Evolutionary conservation across 2,797 vertebrate species (phyloP).

Genomic region (Diplodus sargus): DNA sequence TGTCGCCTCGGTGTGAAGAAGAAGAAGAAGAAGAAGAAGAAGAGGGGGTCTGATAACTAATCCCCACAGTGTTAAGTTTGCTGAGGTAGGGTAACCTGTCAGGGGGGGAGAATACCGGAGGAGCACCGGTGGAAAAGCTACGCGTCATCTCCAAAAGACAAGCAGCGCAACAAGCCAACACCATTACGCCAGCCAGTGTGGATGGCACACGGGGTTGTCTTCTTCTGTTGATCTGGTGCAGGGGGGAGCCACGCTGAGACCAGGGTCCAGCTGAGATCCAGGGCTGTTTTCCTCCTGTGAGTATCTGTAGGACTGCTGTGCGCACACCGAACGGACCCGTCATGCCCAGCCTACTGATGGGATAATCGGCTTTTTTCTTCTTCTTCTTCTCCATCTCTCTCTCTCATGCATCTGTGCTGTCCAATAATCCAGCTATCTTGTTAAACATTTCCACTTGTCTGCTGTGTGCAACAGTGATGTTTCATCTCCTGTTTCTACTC

Average conservation of each 20-base stretch:
- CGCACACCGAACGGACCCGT: slow-evolving; percentile 66
- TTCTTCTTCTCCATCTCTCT: too few species aligned
- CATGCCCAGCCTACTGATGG: slow-evolving; percentile 43
- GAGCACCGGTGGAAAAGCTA: slow-evolving; percentile 62
- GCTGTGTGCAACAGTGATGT: slow-evolving; percentile 21
- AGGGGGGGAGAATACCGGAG: neutral
- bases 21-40: neutral
- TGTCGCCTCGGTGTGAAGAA: slow-evolving; percentile 36
- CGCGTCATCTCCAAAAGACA: slow-evolving; percentile 74
- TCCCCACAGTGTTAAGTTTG: slow-evolving; percentile 73
- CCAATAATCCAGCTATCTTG: slow-evolving; percentile 21
- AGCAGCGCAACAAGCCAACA: slow-evolving; percentile 76
- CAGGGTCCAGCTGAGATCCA: slow-evolving; percentile 56
- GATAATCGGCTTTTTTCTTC: slow-evolving; percentile 31
- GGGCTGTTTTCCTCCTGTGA: slow-evolving; percentile 53
- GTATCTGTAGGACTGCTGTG: slow-evolving; percentile 68
- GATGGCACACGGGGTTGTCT: slow-evolving; percentile 58
- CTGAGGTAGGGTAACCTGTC: slow-evolving; percentile 61
- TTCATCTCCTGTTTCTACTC: slow-evolving; percentile 10
- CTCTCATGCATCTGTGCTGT: slow-evolving; percentile 41
- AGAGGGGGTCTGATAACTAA: slow-evolving; percentile 53
- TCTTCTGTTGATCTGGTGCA: slow-evolving; percentile 63
- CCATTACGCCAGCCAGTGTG: slow-evolving; percentile 59
- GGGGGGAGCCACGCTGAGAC: slow-evolving; percentile 55
- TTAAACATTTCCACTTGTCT: slow-evolving; percentile 29